Evolutionary conservation across 2,113 vertebrate genomes (phyloP).

Genomic region (Apodemus sylvaticus): DNA sequence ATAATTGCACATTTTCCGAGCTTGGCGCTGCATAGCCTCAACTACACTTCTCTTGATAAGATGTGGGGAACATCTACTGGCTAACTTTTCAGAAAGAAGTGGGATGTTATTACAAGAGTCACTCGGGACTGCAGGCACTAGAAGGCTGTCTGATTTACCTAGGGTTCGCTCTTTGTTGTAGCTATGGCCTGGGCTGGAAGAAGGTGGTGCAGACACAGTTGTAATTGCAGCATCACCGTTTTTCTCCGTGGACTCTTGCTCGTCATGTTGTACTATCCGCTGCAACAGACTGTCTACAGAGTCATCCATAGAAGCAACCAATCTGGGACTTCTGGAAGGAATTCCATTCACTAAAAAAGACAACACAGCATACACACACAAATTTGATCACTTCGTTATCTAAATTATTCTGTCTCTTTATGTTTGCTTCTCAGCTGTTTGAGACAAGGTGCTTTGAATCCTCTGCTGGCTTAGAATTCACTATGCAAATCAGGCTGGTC

Average conservation of each 20-base stretch:
- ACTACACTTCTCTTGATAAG: conserved; percentile 88
- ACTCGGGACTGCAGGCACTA: conserved; percentile 36
- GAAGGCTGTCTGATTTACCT: conserved; percentile 80
- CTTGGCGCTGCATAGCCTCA: conserved; percentile 89
- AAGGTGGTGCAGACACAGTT: conserved; percentile 68
- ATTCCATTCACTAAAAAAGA: conserved; percentile 78
- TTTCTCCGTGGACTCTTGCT: conserved; percentile 81
- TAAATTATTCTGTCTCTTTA: background rate
- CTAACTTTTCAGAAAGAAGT: conserved; percentile 77
- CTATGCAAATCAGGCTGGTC: background rate
- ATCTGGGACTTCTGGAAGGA: conserved; percentile 74
- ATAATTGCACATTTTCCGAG: conserved; percentile 90
- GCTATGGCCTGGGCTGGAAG: conserved; percentile 80
- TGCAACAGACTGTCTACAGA: conserved; percentile 84
- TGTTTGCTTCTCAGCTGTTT: background rate
- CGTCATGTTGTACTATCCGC: conserved; percentile 84
- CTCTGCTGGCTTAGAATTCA: background rate
- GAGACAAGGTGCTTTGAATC: background rate
- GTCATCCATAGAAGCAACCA: conserved; percentile 80
- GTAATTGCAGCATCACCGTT: conserved; percentile 81
- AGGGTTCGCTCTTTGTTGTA: conserved; percentile 82
- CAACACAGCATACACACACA: background rate
- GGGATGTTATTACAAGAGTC: conserved; percentile 71
- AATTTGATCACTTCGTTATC: background rate
- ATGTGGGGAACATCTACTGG: conserved; percentile 72